Percentiles rank a stretch among this genome's conserved stretches.
These are phyloP conservation scores for Solenopsis invicta DNA, from an alignment of 1,140 invertebrate species.

Conservation along the genomic window DNA sequence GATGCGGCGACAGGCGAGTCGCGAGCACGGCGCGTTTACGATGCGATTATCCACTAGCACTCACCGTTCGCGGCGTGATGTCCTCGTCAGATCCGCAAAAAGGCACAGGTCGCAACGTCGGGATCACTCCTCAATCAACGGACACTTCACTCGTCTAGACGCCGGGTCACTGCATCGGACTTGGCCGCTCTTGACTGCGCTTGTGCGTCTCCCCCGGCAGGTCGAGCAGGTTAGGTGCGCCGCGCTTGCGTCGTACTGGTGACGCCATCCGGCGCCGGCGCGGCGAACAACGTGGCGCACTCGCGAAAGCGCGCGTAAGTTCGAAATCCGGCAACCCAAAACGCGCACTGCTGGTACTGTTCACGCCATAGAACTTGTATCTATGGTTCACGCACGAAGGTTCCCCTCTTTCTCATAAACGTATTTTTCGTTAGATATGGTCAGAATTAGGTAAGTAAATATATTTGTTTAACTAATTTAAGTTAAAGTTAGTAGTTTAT, in stretches of 20 bases:
- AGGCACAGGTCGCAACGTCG: constrained; percentile 51
- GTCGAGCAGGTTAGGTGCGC: constrained; percentile 38
- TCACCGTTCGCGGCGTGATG: constrained; percentile 62
- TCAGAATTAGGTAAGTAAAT: too few species aligned
- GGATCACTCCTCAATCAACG: constrained; percentile 67
- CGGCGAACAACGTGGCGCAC: neutral
- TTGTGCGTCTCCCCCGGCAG: constrained; percentile 62
- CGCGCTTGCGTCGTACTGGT: constrained; percentile 4
- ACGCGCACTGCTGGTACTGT: too few species aligned
- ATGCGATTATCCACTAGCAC: constrained; percentile 12
- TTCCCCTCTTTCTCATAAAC: too few species aligned
- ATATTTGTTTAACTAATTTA: too few species aligned
- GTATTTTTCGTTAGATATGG: neutral
- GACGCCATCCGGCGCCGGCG: constrained; percentile 52
- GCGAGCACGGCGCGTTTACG: neutral
- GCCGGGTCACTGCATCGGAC: constrained; percentile 67
- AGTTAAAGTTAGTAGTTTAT: too few species aligned
- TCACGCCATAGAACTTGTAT: too few species aligned
- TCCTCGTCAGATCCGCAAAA: constrained; percentile 63
- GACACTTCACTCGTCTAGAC: constrained; percentile 71
- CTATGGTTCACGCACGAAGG: neutral
- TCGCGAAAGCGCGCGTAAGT: neutral
- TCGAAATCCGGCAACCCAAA: neutral
- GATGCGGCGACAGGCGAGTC: neutral
- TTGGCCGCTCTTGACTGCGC: constrained; percentile 53